Evolutionary conservation across 2,888 invertebrate genomes (phyloP), one percentile per base, ranked within the genome.

Genomic region (Elysia crispata): DNA sequence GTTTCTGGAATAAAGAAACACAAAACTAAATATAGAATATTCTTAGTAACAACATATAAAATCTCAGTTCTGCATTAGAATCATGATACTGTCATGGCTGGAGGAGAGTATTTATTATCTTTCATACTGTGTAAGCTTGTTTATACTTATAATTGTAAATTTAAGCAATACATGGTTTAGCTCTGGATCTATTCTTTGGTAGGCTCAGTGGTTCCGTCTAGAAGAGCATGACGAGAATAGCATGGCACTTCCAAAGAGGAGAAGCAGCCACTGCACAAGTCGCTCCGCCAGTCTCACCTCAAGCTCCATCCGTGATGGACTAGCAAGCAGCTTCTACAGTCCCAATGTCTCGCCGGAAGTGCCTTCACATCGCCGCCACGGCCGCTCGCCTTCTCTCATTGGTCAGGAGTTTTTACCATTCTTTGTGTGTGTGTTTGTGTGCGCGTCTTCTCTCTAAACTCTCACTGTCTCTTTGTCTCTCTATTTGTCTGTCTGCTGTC

Each of bases 151-250:
- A n/a, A n/a, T n/a, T n/a, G n/a, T n/a, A n/a, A n/a, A n/a, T n/a
- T n/a, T n/a, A n/a, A n/a, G n/a, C n/a, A n/a, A n/a, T n/a, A n/a
- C n/a, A n/a, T n/a, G n/a, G n/a, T n/a, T n/a, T n/a, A n/a, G n/a
- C n/a, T n/a, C n/a, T n/a, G n/a, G n/a, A n/a, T 20, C 8, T 28
- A 72, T 23, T 41, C 18, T 31, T 8, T 49, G 25, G 1, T 25
- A 96, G 80, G 96, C 97, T 0, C 95, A 96, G 70, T 97, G 97
- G 97, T 97, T 97, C 83, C 86, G 86, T 41, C 86, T 92, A 11
- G 87, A 89, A 72, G 90, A 90, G 70, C 91, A 91, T 81, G 91
- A 91, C 79, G 90, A 90, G 49, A 90, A 90, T 83, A 89, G 88
- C 70, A 89, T 90, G 15, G 87, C 88, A 0, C 84, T 91, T 74